Base-by-base conservation (phyloP, 2,888 invertebrate species). In the Microctonus aethiopoides region DNA sequence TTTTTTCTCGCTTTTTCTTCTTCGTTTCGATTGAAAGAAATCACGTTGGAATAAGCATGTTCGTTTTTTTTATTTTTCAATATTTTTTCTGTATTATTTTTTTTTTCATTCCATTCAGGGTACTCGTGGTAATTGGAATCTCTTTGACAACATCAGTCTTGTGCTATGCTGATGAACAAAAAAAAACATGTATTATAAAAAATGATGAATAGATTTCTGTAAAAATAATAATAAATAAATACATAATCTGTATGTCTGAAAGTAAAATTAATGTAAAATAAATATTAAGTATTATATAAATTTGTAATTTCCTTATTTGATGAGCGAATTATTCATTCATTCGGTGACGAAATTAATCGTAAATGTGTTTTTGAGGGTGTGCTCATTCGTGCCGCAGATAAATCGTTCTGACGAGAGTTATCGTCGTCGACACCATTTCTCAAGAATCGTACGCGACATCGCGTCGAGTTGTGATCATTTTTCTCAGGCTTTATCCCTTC, bases 391-490 rank as follows among this genome's bases (percentile, higher is more conserved):
- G 22, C 22, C 63, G 24, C 39, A 70, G 66, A 70, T 67, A 70
- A 66, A 70, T 67, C 26, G 41, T 29, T 26, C 29, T 6, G 39
- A 57, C 22, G 61, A 54, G 66, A 46, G 16, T 66, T 61, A 70
- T 70, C 66, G 56, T 39, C 36, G 16, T 24, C 20, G 34, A 59
- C 67, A 71, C 72, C 72, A 75, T 76, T 76, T 75, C 72, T 76
- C 74, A 75, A 74, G 69, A 71, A 71, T 5, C 3, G 29, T n/a
- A 56, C 71, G 70, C 65, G 64, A 70, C 65, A 56, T 67, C 65
- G 26, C n/a, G 65, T 65, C 39, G 56, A 56, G 65, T 68, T 69
- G 61, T 69, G 72, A 75, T 76, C 74, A 76, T 76, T 76, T 76
- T 76, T 76, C 72, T 75, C 71, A 68, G 60, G 67, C 73, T 66